Base-by-base conservation (phyloP, 2,797 vertebrate species). In the Distichodus sexfasciatus region DNA sequence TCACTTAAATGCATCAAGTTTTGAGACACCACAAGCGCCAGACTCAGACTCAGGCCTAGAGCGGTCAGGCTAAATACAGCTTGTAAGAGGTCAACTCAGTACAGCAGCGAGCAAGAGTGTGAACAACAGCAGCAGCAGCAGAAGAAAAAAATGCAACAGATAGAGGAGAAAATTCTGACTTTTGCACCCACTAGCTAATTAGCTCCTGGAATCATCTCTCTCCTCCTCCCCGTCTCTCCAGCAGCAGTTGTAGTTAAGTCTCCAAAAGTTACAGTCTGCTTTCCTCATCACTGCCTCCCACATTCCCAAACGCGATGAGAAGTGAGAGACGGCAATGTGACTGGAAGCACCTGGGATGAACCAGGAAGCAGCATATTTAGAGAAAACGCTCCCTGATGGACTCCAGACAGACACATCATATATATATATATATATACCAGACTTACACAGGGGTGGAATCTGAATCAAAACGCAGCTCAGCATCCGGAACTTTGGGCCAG, bases 131-230 rank as follows among this genome's bases (percentile, higher is more conserved):
- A 69, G 57, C 47, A 26, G 69, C 53, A 36, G 55, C 31, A 23
- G 47, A 72, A 24, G 57, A 74, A 69, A 64, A 54, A 78, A 60
- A 76, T 80, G 78, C 67, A 67, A 3, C 5, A 44, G 9, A 21
- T 26, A 28, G 11, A 50, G 23, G 4, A n/a, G 12, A n/a, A n/a
- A n/a, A n/a, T 28, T 50, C 24, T 36, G 43, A 48, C 31, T 5
- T 28, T 19, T 44, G 53, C 31, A 19, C 36, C 17, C 14, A 24
- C 19, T 17, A 46, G 58, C 35, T 21, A 17, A 40, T 54, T 55
- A 58, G 21, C 47, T 5, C 7, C 19, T 51, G 15, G 54, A 23
- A 41, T 58, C 55, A 67, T 2, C 48, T 35, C 26, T 40, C 14
- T 68, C 54, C 28, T 61, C 21, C 64, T 54, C 26, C 68, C 70